Base-by-base conservation (phyloP, 2,113 vertebrate genomes). In the Colaptes auratus region DNA sequence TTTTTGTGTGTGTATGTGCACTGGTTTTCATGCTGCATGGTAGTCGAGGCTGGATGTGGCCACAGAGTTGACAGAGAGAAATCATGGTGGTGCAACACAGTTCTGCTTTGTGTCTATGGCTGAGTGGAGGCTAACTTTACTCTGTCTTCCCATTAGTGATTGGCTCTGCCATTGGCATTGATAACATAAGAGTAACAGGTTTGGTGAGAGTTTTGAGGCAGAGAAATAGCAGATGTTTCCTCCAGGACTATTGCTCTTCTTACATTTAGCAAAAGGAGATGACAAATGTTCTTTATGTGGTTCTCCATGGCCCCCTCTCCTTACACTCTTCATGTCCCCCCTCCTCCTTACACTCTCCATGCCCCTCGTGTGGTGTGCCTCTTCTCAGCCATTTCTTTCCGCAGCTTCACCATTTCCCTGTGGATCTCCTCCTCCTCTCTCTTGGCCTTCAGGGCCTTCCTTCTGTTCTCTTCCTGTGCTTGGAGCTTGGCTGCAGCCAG, bases 401-500 rank as follows among this genome's bases (percentile, higher is more conserved):
- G 97, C 78, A 99, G 97, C 71, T 97, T 98, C 86, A 99, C 98
- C 97, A 99, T 98, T 97, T 99, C 98, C 95, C 97, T 98, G 91
- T 98, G 98, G 86, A 99, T 97, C 82, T 97, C 97, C 79, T 98
- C 97, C 56, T 99, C 98, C 77, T 99, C 98, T 79, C 96, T 98
- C 76, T 86, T 97, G 48, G 96, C 97, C 88, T 98, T 97, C 93
- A 98, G 93, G 44, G 86, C 98, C 89, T 97, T 98, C 93, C 86
- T 98, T 76, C 66, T 97, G 69, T 98, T 98, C 63, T 98, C 97
- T 84, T 97, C 96, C 89, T 94, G 97, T 63, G 98, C 97, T 88
- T 96, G 97, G 73, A 89, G 96, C 93, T 95, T 98, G 20, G 98
- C 98, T 93, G 99, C 97, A 91, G 97, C 89, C 67, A 97, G 93